Evolutionary conservation across 30 jellyfish, hydroid and myxozoan genomes (phyloP).

Genomic region (Chrysaora quinquecirrha): DNA sequence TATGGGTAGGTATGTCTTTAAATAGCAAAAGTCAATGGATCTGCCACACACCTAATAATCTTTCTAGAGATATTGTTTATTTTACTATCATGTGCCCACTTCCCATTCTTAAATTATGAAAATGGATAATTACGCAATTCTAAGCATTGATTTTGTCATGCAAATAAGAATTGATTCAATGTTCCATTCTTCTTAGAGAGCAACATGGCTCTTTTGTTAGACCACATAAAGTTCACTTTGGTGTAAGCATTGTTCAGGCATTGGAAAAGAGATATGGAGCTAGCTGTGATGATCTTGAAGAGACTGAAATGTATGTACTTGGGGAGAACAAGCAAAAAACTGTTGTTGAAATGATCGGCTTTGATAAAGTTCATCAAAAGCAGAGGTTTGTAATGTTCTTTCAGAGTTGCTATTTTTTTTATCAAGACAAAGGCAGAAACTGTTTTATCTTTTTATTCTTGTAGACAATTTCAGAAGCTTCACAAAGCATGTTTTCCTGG

Average conservation of each 20-base stretch:
- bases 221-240: conserved; percentile 77
- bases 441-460: background rate
- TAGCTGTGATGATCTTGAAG: conserved; percentile 36
- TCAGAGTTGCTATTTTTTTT: background rate
- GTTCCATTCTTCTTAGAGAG: conserved; percentile 47
- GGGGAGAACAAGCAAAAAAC: conserved; percentile 68
- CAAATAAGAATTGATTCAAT: background rate
- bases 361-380: conserved; percentile 64
- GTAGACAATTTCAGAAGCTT: conserved; percentile 44
- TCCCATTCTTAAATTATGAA: background rate
- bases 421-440: background rate
- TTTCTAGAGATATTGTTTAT: background rate
- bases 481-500: conserved; percentile 15
- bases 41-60: background rate
- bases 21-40: background rate
- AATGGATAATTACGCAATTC: background rate
- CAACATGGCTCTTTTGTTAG: conserved; percentile 95
- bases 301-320: conserved; percentile 41
- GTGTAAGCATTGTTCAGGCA: conserved; percentile 59
- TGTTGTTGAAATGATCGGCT: conserved; percentile 81
- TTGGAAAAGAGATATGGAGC: conserved; percentile 75
- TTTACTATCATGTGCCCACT: background rate
- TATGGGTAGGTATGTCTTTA: too few relatives aligned
- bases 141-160: background rate
- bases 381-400: conserved; percentile 30